A percentile compares a stretch with the other conserved stretches of the same genome.
Evolutionary conservation across 2,888 invertebrate genomes (phyloP).

Genomic region (Cataglyphis livida): DNA sequence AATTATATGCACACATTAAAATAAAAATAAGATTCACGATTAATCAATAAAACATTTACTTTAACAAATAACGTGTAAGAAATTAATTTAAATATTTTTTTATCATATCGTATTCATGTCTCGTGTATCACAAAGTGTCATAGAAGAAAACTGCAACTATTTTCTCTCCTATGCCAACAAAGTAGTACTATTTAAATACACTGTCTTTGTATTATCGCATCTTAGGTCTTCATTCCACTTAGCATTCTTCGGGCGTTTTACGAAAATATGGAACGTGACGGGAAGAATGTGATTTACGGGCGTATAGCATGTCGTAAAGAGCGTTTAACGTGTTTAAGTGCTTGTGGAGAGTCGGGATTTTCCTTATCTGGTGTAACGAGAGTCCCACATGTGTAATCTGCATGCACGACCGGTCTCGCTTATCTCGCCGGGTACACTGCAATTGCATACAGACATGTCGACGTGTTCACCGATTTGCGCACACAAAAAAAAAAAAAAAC

Average conservation of each 20-base stretch:
- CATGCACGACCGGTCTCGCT: conserved; percentile 56
- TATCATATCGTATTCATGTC: not conserved
- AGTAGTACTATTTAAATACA: conserved; percentile 15
- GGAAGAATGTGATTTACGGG: conserved; percentile 76
- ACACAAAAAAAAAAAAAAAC: not conserved
- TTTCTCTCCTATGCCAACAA: conserved; percentile 7
- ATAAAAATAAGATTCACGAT: not conserved
- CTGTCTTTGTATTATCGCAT: conserved; percentile 26
- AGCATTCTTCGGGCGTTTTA: conserved; percentile 51
- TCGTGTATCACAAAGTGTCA: not conserved
- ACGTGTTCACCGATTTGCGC: conserved; percentile 12
- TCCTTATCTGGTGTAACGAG: conserved; percentile 66
- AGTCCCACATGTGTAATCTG: conserved; percentile 53
- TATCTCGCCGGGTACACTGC: conserved; percentile 54
- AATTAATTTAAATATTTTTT: not conserved
- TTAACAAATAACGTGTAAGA: not conserved
- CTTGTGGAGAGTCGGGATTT: conserved; percentile 42
- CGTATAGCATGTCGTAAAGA: conserved; percentile 61
- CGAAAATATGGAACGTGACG: conserved; percentile 79
- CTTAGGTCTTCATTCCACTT: conserved; percentile 29
- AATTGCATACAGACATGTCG: conserved; percentile 19
- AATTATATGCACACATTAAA: not conserved
- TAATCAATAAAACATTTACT: not conserved
- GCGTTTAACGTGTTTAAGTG: conserved; percentile 62
- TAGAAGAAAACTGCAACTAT: not conserved